These are phyloP conservation scores for Pongo pygmaeus DNA, from an alignment of 2,113 vertebrate species.

Conservation along the genomic window DNA sequence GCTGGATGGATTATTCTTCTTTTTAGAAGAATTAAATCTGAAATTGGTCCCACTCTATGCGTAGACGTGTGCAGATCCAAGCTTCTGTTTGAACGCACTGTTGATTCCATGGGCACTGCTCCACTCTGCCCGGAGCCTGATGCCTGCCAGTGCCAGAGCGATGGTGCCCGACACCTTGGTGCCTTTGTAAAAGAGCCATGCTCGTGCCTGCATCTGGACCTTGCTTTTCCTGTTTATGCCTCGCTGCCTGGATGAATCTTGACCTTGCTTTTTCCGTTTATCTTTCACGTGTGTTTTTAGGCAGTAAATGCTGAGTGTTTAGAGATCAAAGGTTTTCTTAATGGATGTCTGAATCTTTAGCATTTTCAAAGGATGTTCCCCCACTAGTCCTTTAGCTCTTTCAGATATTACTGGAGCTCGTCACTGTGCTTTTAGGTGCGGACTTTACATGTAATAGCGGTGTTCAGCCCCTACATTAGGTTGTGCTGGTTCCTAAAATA, in stretches of 20 bases:
- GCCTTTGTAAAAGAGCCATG: not conserved
- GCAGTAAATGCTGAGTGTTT: not conserved
- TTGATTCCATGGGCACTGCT: rapidly evolving
- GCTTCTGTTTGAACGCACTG: not conserved
- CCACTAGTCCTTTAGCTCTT: not conserved
- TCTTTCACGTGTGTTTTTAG: not conserved
- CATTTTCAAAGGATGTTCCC: not conserved
- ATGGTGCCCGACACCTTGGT: not conserved
- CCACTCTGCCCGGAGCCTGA: rapidly evolving
- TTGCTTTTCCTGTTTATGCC: not conserved
- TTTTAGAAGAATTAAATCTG: not conserved
- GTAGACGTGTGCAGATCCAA: not conserved
- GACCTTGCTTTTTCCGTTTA: not conserved
- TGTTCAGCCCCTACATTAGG: not conserved
- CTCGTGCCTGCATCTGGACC: no score
- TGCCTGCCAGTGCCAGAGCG: not conserved
- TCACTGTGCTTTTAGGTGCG: not conserved
- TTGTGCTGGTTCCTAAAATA: not conserved
- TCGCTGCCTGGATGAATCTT: not conserved
- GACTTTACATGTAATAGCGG: not conserved
- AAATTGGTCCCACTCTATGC: rapidly evolving
- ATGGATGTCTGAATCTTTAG: not conserved
- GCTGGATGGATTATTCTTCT: rapidly evolving
- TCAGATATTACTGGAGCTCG: not conserved
- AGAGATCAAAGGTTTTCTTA: not conserved